Evolutionary conservation across 2,888 invertebrate genomes (phyloP).

Genomic region (Callosobruchus maculatus): DNA sequence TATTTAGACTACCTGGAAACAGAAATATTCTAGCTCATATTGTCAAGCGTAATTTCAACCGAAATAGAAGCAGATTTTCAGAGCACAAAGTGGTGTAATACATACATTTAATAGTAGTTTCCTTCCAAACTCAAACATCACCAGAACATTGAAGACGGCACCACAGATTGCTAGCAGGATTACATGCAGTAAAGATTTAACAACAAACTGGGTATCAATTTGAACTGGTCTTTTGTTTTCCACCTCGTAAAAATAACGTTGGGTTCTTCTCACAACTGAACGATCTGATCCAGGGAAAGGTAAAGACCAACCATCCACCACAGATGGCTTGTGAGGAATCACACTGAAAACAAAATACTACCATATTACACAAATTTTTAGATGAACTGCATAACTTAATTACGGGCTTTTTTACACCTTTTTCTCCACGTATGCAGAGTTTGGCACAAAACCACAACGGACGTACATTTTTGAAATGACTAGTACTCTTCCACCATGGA

Average conservation of each 20-base stretch:
- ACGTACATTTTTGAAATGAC: too few species aligned
- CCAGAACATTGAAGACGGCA: conserved; percentile 54
- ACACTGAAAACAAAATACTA: conserved; percentile 17
- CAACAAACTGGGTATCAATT: conserved; percentile 63
- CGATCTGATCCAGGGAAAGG: conserved; percentile 81
- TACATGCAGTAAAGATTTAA: conserved; percentile 53
- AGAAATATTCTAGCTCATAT: too few species aligned
- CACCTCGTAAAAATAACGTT: conserved; percentile 67
- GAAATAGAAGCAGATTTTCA: neutral
- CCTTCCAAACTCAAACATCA: conserved; percentile 55
- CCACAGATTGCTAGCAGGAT: conserved; percentile 56
- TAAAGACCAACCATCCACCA: conserved; percentile 32
- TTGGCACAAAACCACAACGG: too few species aligned
- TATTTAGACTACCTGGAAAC: too few species aligned
- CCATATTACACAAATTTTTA: too few species aligned
- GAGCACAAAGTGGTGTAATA: conserved; percentile 10
- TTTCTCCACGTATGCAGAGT: too few species aligned
- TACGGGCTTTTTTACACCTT: too few species aligned
- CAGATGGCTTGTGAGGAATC: conserved; percentile 26
- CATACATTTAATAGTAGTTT: conserved; percentile 61
- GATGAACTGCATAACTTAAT: too few species aligned
- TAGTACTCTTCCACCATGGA: too few species aligned
- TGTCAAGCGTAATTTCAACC: neutral
- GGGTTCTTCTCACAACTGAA: conserved; percentile 77
- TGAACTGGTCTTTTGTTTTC: conserved; percentile 74